phyloP scores from a whole-genome alignment of 2,888 invertebrate species.

The Cephus spinipes region DNA sequence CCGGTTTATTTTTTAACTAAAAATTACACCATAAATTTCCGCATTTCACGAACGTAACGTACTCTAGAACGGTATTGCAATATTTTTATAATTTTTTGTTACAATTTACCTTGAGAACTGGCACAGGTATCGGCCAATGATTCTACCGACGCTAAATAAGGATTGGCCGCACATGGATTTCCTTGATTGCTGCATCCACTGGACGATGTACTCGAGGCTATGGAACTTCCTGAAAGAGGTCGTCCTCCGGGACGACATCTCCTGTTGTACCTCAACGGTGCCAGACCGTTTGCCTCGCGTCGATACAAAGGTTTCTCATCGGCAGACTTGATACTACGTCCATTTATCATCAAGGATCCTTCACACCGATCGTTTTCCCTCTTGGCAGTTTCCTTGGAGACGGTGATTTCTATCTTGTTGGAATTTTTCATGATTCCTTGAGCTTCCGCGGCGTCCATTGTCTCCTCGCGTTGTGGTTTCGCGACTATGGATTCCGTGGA shows the following conservation, averaged over 20 bases:
- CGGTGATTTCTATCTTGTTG: background rate
- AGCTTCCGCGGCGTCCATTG: slow-evolving; percentile 3
- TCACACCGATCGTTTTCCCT: background rate
- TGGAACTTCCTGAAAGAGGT: slow-evolving; percentile 82
- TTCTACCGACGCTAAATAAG: slow-evolving; percentile 89
- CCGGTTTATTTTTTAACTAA: background rate
- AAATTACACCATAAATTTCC: background rate
- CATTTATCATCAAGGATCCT: slow-evolving; percentile 12
- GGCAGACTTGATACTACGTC: slow-evolving; percentile 59
- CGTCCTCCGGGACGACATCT: slow-evolving; percentile 70
- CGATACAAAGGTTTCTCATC: slow-evolving; percentile 61
- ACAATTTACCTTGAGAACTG: slow-evolving; percentile 63
- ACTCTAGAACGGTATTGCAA: background rate
- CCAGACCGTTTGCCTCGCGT: slow-evolving; percentile 62
- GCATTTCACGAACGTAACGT: background rate
- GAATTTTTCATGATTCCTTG: background rate
- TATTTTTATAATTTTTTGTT: background rate
- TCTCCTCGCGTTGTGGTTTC: background rate
- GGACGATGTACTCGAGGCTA: slow-evolving; percentile 72
- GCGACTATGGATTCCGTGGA: slow-evolving; percentile 22
- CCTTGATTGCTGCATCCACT: slow-evolving; percentile 70
- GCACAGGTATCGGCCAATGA: slow-evolving; percentile 86
- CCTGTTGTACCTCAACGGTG: slow-evolving; percentile 69
- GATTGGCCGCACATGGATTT: slow-evolving; percentile 76
- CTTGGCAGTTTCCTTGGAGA: background rate